These are phyloP conservation scores for Lacerta viridis DNA, from an alignment of 2,797 vertebrate genomes.

Conservation along the genomic window DNA sequence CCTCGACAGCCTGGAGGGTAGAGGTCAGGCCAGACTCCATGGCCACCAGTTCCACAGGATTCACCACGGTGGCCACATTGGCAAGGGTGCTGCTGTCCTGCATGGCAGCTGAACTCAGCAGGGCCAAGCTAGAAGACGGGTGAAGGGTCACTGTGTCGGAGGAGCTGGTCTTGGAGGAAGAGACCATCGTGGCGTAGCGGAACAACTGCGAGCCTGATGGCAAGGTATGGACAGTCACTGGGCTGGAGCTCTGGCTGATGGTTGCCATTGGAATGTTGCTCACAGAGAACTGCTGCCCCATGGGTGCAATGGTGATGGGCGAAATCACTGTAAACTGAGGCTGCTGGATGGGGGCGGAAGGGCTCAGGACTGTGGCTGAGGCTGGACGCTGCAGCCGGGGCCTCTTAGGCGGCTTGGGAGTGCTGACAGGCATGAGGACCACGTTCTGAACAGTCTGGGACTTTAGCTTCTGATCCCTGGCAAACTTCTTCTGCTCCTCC, in stretches of 20 bases:
- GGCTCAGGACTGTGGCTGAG: conserved; percentile 88
- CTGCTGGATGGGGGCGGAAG: conserved; percentile 84
- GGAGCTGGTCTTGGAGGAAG: conserved; percentile 81
- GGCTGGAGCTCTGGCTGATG: conserved; percentile 85
- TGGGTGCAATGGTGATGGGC: conserved; percentile 83
- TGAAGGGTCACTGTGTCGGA: conserved; percentile 91
- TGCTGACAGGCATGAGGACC: conserved; percentile 83
- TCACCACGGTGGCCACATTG: conserved; percentile 86
- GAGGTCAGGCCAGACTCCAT: conserved; percentile 85
- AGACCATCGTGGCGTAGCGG: conserved; percentile 85
- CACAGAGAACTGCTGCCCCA: conserved; percentile 85
- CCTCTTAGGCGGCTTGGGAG: conserved; percentile 84
- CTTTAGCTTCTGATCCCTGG: conserved; percentile 84
- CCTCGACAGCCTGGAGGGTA: conserved; percentile 83
- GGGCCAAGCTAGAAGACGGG: conserved; percentile 89
- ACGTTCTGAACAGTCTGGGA: conserved; percentile 87
- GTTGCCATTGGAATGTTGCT: conserved; percentile 84
- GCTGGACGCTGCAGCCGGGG: conserved; percentile 84
- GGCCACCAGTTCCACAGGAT: conserved; percentile 92
- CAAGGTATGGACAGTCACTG: conserved; percentile 85
- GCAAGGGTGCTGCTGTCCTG: conserved; percentile 86
- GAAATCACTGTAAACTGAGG: conserved; percentile 90
- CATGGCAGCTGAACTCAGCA: conserved; percentile 87
- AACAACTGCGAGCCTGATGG: conserved; percentile 89
- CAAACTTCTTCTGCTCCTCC: conserved; percentile 86